These are phyloP conservation scores for Melinaea marsaeus DNA, from an alignment of 2,888 invertebrate species.

Conservation along the genomic window DNA sequence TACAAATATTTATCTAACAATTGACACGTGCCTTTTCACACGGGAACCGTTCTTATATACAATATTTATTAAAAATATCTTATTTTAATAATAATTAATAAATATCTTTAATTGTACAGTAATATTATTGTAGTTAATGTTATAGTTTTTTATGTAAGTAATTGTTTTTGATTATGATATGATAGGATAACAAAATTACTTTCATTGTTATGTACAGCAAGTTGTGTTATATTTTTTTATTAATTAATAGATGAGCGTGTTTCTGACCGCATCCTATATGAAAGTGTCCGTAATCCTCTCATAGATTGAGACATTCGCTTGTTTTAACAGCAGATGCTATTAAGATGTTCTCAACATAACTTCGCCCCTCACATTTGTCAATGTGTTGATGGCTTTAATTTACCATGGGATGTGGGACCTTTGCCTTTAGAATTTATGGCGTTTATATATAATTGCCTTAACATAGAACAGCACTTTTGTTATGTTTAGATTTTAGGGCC, in stretches of 20 bases:
- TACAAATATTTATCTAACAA: constrained; percentile 53
- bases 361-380: constrained; percentile 64
- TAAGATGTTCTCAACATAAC: constrained; percentile 52
- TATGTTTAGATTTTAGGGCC: constrained; percentile 12
- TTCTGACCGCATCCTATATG: constrained; percentile 11
- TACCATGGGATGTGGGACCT: constrained; percentile 45
- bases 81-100: too few species aligned
- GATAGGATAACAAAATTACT: too few species aligned
- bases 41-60: constrained; percentile 9
- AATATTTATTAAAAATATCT: too few species aligned
- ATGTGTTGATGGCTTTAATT: constrained; percentile 61
- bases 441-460: constrained; percentile 17
- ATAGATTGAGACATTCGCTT: constrained; percentile 20
- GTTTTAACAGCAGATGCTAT: constrained; percentile 40
- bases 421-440: constrained; percentile 34
- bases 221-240: background rate
- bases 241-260: background rate
- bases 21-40: constrained; percentile 24
- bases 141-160: too few species aligned
- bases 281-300: constrained; percentile 46
- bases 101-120: too few species aligned
- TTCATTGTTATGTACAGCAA: background rate
- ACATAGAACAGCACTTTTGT: constrained; percentile 6
- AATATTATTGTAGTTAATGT: too few species aligned
- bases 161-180: too few species aligned